phyloP scores from a whole-genome alignment of 2,797 vertebrate species.

The Hyperoplus immaculatus region DNA sequence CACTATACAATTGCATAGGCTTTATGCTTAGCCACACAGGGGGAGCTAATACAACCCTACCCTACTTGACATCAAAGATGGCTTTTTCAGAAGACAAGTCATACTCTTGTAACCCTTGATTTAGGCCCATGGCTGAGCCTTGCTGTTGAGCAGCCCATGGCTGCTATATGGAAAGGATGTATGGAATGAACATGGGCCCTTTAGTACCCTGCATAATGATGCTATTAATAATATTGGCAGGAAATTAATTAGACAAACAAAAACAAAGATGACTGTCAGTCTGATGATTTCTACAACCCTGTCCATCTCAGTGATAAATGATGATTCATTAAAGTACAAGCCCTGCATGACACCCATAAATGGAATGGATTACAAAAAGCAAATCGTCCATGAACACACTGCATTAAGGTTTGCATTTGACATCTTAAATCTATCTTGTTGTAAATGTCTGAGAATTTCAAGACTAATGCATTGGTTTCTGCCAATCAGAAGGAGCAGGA shows the following conservation, averaged over 20 bases:
- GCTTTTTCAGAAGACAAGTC: background rate
- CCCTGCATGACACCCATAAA: background rate
- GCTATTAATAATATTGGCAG: background rate
- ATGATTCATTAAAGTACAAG: background rate
- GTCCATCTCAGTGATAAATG: background rate
- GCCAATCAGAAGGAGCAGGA: conserved; percentile 2
- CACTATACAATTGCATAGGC: background rate
- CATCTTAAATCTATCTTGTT: background rate
- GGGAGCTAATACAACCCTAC: background rate
- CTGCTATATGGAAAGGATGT: background rate
- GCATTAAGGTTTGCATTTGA: background rate
- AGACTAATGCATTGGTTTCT: background rate
- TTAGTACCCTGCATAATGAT: too few relatives aligned
- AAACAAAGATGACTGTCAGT: background rate
- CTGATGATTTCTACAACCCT: background rate
- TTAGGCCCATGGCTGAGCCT: background rate
- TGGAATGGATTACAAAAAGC: background rate
- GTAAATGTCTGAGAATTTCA: background rate
- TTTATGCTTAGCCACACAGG: background rate
- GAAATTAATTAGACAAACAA: background rate
- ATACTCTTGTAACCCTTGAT: background rate
- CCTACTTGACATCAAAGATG: background rate
- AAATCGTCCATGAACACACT: background rate
- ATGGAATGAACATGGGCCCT: background rate
- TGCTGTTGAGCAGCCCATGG: background rate